Evolutionary conservation across 2,113 vertebrate species (phyloP).

Genomic region (Podocnemis expansa): DNA sequence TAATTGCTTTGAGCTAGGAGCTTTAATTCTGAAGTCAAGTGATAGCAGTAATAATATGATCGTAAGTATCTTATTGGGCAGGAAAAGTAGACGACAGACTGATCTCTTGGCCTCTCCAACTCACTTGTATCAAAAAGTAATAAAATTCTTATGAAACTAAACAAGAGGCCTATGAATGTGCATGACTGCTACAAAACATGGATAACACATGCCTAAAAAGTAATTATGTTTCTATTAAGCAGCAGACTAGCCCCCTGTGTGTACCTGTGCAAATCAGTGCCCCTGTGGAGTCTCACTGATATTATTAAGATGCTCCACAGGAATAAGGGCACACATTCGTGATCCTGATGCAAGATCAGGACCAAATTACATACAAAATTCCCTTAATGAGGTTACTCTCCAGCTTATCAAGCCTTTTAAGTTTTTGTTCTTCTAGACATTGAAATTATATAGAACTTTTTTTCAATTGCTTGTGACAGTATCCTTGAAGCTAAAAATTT

Average conservation of each 20-base stretch:
- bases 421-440: background rate
- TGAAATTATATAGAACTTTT: background rate
- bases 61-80: background rate
- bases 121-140: background rate
- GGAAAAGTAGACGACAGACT: background rate
- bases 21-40: background rate
- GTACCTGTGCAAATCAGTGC: background rate
- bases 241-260: background rate
- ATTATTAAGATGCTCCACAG: background rate
- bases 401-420: background rate
- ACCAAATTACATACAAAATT: background rate
- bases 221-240: background rate
- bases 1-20: background rate
- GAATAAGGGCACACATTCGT: background rate
- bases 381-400: background rate
- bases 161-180: background rate
- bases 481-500: background rate
- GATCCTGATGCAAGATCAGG: conserved; percentile 2
- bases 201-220: background rate
- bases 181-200: background rate
- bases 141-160: background rate
- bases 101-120: background rate
- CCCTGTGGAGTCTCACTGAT: background rate
- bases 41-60: background rate
- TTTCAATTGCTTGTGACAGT: background rate